Percentiles rank a stretch among this genome's conserved stretches.
These are phyloP conservation scores for Apocrypta bakeri DNA, from an alignment of 1,140 invertebrate species.

Conservation along the genomic window DNA sequence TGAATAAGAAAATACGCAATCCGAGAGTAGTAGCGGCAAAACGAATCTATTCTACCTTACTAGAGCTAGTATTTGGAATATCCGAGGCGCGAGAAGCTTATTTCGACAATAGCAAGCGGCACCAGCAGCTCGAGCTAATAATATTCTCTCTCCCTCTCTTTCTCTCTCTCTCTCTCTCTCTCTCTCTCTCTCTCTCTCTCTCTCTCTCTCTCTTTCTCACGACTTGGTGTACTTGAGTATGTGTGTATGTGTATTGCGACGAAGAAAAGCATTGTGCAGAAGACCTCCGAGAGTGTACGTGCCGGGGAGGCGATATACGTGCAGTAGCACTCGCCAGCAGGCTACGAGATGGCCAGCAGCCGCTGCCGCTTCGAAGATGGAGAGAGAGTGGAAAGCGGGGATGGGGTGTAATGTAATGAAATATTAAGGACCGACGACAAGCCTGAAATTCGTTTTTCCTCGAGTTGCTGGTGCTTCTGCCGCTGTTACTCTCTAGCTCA, in stretches of 20 bases:
- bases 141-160: constrained; percentile 66
- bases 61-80: constrained; percentile 28
- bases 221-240: constrained; percentile 50
- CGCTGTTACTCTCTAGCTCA: neutral
- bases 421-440: constrained; percentile 35
- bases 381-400: too few relatives aligned
- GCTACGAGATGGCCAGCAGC: neutral
- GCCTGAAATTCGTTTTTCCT: constrained; percentile 21
- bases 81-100: constrained; percentile 56
- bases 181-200: too few relatives aligned
- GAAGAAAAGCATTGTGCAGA: constrained; percentile 63
- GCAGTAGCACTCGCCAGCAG: neutral
- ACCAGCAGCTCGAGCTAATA: constrained; percentile 69
- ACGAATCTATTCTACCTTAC: constrained; percentile 38
- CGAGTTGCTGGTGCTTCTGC: neutral
- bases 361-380: neutral
- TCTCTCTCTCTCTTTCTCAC: too few relatives aligned
- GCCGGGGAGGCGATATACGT: constrained; percentile 37
- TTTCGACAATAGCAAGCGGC: constrained; percentile 63
- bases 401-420: constrained; percentile 31
- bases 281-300: constrained; percentile 55
- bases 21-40: constrained; percentile 25
- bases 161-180: too few relatives aligned
- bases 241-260: constrained; percentile 40
- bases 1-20: constrained; percentile 52